A percentile compares a stretch with the other conserved stretches of the same genome.
Conservation (phyloP, 2,888 invertebrate genomes). For the Phyto melanocephala region DNA sequence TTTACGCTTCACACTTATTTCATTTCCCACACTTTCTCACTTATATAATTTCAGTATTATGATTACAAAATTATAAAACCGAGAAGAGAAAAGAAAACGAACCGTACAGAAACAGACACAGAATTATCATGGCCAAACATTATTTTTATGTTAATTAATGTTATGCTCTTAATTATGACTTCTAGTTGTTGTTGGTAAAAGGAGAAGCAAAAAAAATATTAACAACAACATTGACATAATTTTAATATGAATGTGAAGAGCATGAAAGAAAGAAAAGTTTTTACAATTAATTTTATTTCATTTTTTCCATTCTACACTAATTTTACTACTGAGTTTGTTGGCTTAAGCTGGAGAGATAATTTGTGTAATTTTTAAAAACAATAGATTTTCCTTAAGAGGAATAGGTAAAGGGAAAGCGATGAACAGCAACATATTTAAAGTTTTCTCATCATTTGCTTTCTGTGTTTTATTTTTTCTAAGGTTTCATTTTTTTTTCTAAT, state of each 20-base stretch:
- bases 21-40: background rate
- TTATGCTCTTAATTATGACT: slow-evolving; percentile 48
- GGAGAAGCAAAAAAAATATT: background rate
- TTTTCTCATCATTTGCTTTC: slow-evolving; percentile 6
- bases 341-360: background rate
- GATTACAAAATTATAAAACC: background rate
- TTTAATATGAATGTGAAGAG: slow-evolving; percentile 27
- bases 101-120: background rate
- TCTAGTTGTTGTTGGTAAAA: background rate
- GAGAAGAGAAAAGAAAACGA: background rate
- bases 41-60: slow-evolving; percentile 16
- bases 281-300: slow-evolving; percentile 47
- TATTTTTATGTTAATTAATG: slow-evolving; percentile 57
- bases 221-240: slow-evolving; percentile 33
- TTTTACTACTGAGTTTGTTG: background rate
- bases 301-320: background rate
- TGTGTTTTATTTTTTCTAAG: background rate
- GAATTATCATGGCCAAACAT: slow-evolving; percentile 41
- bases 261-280: slow-evolving; percentile 37
- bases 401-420: background rate
- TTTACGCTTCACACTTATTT: background rate
- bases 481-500: background rate
- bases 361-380: background rate
- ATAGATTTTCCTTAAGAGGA: background rate
- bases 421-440: slow-evolving; percentile 20